Percentiles rank a stretch among this genome's conserved stretches.
Conservation (phyloP, 2,113 vertebrate species). For the Muntiacus reevesi region DNA sequence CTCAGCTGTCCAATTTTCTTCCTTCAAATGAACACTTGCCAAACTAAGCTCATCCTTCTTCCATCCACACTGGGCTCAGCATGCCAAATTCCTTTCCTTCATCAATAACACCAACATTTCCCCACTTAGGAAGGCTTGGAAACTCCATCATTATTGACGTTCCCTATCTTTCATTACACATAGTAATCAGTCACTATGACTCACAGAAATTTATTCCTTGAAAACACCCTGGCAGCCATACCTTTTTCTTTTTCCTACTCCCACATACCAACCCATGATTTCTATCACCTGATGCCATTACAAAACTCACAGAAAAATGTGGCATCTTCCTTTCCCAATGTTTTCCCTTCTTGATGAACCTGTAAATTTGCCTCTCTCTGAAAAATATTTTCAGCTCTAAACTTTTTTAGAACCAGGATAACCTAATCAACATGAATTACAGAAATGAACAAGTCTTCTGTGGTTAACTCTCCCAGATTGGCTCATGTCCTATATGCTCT, state of each 20-base stretch:
- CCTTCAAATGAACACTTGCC: background rate
- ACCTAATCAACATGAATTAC: conserved; percentile 49
- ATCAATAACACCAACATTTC: background rate
- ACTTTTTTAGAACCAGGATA: conserved; percentile 51
- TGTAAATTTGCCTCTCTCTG: background rate
- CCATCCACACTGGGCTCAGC: background rate
- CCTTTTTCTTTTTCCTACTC: background rate
- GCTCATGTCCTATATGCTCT: background rate
- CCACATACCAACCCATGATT: background rate
- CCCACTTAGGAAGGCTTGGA: background rate
- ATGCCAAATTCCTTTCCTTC: background rate
- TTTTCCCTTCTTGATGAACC: conserved; percentile 25
- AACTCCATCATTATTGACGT: background rate
- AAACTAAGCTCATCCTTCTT: background rate
- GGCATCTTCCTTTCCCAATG: conserved; percentile 2
- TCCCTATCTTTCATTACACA: background rate
- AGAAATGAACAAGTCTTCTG: conserved; percentile 40
- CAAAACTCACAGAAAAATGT: conserved; percentile 26
- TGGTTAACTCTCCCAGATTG: conserved; percentile 6
- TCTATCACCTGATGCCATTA: background rate
- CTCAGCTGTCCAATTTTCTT: background rate
- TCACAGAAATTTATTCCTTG: background rate
- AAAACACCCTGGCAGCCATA: background rate
- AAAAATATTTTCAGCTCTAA: conserved; percentile 31
- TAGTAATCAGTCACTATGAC: conserved; percentile 8